Base-by-base conservation (phyloP, 2,113 vertebrate genomes). In the Zosterops borbonicus region DNA sequence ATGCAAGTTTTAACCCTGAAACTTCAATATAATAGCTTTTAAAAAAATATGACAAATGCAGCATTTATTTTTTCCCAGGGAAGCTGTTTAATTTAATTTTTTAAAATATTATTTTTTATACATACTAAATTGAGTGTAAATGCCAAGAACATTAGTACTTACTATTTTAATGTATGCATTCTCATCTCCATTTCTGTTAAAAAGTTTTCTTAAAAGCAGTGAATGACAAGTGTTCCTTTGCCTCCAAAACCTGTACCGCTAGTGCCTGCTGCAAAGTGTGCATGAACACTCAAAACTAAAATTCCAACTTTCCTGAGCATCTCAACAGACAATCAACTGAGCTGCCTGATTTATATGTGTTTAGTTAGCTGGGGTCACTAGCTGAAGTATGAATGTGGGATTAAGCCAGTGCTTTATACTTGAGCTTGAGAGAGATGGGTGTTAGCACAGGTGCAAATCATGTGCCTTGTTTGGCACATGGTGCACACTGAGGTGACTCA, bases 51-150 rank as follows among this genome's bases (percentile, higher is more conserved):
- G 15, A 79, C 7, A 92, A 77, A 91, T 83, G 42, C 44, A 53
- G 39, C 86, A 49, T 52, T 76, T 24, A 39, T 92, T 96, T 97
- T 96, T 97, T 93, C 53, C 84, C 53, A 92, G 83, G 75, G 83
- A 96, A 94, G 69, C 78, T 46, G 44, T 82, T 82, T 75, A 91
- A 69, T 83, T 92, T 60, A 35, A 21, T 46, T 70, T 74, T 74
- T 49, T 49, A 67, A 4, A 41, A 49, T 24, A 46, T 31, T 93
- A 76, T 75, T 90, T 59, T 91, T 90, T 65, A 80, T 85, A 69
- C 49, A 27, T 78, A 27, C 23, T 5, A 77, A 58, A 6, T 44
- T 31, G 28, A 25, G 31, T 58, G 33, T 89, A 79, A 69, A 84
- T 74, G 55, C 67, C n/a, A 62, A 58, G 65, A 85, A 14, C 39